These are phyloP conservation scores for Orestias chungarensis DNA, from an alignment of 2,797 vertebrate species.

Conservation along the genomic window DNA sequence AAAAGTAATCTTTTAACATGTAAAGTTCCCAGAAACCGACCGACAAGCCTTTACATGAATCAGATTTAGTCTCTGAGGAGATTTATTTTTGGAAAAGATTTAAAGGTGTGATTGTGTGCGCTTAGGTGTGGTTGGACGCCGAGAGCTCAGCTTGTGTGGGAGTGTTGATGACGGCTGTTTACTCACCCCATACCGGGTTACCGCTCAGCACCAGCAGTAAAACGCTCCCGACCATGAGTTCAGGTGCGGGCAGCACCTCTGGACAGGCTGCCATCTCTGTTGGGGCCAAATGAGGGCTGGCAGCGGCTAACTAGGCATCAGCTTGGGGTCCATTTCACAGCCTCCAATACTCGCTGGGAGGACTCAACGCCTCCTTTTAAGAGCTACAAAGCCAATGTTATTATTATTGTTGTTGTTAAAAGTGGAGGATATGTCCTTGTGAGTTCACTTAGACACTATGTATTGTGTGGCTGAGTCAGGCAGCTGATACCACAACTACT, in stretches of 20 bases:
- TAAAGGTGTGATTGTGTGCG: constrained; percentile 16
- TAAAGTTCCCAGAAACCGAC: constrained; percentile 14
- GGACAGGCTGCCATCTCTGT: constrained; percentile 62
- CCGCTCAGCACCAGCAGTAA: constrained; percentile 72
- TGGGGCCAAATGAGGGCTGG: constrained; percentile 44
- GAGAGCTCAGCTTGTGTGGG: constrained; percentile 44
- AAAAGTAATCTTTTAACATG: constrained; percentile 1
- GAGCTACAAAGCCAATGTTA: constrained; percentile 25
- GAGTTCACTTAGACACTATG: constrained; percentile 14
- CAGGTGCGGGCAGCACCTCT: constrained; percentile 55
- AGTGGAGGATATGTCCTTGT: constrained; percentile 2
- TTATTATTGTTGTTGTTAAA: constrained; percentile 17
- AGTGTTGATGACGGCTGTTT: constrained; percentile 47
- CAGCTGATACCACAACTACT: constrained; percentile 26
- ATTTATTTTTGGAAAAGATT: constrained; percentile 16
- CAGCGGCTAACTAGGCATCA: constrained; percentile 52
- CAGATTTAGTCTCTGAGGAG: constrained; percentile 15
- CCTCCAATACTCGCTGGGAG: constrained; percentile 21
- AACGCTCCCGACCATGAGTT: constrained; percentile 62
- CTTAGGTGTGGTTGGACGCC: constrained; percentile 38
- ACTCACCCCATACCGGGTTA: constrained; percentile 79
- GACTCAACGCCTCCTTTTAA: constrained; percentile 20
- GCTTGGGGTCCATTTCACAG: constrained; percentile 64
- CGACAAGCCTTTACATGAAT: constrained; percentile 42
- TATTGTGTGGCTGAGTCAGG: constrained; percentile 33